phyloP scores from a whole-genome alignment of 2,113 vertebrate genomes.

The Sminthopsis crassicaudata region DNA sequence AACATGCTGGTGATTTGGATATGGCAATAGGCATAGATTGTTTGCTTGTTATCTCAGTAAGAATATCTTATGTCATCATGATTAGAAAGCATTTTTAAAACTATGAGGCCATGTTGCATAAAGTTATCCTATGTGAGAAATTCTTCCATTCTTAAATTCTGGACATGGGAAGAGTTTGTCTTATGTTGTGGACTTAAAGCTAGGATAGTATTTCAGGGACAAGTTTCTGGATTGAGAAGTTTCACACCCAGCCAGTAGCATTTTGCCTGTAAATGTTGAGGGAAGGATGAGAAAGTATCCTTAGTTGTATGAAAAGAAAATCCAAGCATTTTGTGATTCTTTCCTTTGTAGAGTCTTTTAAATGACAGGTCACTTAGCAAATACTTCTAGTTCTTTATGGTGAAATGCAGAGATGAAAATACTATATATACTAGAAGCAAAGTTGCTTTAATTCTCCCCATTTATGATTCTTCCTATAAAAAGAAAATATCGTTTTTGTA shows the following conservation, averaged over 20 bases:
- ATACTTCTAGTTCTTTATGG: neutral
- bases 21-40: neutral
- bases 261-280: neutral
- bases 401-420: neutral
- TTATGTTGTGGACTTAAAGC: accelerated
- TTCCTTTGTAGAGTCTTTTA: neutral
- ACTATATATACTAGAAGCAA: neutral
- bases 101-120: neutral
- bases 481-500: neutral
- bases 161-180: accelerated
- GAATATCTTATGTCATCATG: too few species aligned
- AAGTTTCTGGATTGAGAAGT: neutral
- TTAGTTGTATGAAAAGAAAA: neutral
- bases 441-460: neutral
- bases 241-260: neutral
- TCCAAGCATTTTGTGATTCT: accelerated
- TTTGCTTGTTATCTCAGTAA: accelerated
- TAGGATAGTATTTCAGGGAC: too few species aligned
- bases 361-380: too few species aligned
- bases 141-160: neutral
- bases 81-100: neutral
- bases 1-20: neutral
- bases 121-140: neutral
- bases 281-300: neutral
- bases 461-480: neutral